Evolutionary conservation across 2,113 vertebrate genomes (phyloP), one percentile per base, ranked within the genome.

Genomic region (Acrocephalus kingi): DNA sequence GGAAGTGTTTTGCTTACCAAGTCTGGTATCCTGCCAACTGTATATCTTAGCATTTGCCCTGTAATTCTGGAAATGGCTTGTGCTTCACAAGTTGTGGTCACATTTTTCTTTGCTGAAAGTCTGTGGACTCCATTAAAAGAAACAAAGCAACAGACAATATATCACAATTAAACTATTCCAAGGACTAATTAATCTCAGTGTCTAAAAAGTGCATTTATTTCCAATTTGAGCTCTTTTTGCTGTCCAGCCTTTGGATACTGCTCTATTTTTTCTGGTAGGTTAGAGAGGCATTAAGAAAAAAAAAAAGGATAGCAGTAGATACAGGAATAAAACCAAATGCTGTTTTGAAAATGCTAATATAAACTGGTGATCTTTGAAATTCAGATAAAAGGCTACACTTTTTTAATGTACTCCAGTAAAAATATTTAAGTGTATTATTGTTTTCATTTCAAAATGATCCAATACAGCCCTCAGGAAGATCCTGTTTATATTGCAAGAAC

Each of bases 81-180:
- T 48, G 56, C 37, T 80, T 87, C 72, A 86, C 48, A 80, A 55
- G 22, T 55, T 58, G 33, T 52, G 58, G 58, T 77, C 69, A 72
- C n/a, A 37, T 87, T 82, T 87, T 90, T 85, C 84, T 91, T 73
- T 80, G 62, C 7, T 4, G 84, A 72, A 87, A 89, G 49, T 67
- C 85, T 52, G 24, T 59, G 41, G 79, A 72, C 90, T 93, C 75
- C 81, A 67, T 84, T 80, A 83, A 72, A 91, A 93, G 83, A 90
- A 90, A 55, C 39, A 93, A 84, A 89, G 43, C 4, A 15, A 75
- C 22, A 75, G 56, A 64, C 39, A 77, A 74, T 68, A 39, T 64
- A 90, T 89, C 78, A 94, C 71, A 96, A 82, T 85, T 91, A 93
- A 89, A 85, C 58, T 80, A 59, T 76, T 94, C 15, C 55, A 93